phyloP scores from a whole-genome alignment of 2,113 vertebrate species.

The Pipa parva region DNA sequence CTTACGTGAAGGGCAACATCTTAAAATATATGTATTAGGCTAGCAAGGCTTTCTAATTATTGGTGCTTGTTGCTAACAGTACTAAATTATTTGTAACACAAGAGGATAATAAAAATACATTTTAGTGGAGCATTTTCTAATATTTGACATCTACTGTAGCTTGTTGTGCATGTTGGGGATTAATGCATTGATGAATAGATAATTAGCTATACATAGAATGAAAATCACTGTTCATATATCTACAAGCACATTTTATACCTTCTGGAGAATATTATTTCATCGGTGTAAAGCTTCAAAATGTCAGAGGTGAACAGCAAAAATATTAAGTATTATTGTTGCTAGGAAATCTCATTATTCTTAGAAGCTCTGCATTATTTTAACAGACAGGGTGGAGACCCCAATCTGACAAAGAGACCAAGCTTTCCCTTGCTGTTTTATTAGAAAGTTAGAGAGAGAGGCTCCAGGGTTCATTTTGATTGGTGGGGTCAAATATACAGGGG shows the following conservation, averaged over 20 bases:
- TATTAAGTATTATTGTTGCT: background rate
- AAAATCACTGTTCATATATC: background rate
- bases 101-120: background rate
- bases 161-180: background rate
- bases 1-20: no score
- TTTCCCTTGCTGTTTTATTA: background rate
- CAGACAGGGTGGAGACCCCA: background rate
- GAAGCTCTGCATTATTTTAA: background rate
- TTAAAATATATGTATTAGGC: no score
- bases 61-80: no score
- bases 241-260: background rate
- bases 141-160: background rate
- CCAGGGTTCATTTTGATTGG: background rate
- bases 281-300: background rate
- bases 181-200: conserved; percentile 1
- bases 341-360: background rate
- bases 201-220: background rate
- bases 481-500: no score
- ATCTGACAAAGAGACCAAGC: background rate
- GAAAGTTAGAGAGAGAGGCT: no score
- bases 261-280: background rate
- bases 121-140: background rate
- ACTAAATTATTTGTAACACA: no score
- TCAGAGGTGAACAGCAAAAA: background rate
- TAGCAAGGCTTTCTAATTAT: no score